phyloP scores from a whole-genome alignment of 2,797 vertebrate genomes.

The Eupleurogrammus muticus region DNA sequence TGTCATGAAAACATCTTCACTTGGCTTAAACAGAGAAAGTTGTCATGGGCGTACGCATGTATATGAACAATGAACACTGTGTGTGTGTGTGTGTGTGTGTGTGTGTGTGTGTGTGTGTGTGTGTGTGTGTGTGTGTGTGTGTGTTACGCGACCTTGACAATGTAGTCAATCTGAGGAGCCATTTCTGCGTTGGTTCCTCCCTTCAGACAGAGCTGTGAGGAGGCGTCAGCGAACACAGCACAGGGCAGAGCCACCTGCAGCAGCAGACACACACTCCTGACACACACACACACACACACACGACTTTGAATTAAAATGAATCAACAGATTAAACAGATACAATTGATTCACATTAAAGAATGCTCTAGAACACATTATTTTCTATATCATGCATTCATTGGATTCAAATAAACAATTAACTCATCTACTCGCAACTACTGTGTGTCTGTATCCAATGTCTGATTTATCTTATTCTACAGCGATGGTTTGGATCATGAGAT shows the following conservation, averaged over 20 bases:
- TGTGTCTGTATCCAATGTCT: no score
- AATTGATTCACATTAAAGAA: not conserved
- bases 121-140: not conserved
- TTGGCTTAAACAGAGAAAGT: no score
- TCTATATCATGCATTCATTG: no score
- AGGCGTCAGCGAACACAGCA: slow-evolving; percentile 87
- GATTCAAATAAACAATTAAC: no score
- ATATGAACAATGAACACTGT: no score
- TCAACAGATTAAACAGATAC: not conserved
- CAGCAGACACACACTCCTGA: slow-evolving; percentile 94
- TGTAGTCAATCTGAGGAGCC: slow-evolving; percentile 98
- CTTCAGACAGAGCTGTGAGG: slow-evolving; percentile 90
- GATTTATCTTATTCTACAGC: no score
- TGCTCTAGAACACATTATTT: no score
- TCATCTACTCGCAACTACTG: no score
- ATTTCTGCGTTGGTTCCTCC: slow-evolving; percentile 98
- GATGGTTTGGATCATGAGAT: not conserved
- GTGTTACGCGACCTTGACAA: slow-evolving; percentile 83
- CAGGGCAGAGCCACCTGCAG: slow-evolving; percentile 95
- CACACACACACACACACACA: slow-evolving; percentile 18
- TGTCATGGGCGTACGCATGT: no score
- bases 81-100: no score
- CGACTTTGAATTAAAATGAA: not conserved
- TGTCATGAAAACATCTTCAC: no score
- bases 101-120: not conserved